phyloP scores from a whole-genome alignment of 1,140 invertebrate genomes.

The Drosophila setifemur region DNA sequence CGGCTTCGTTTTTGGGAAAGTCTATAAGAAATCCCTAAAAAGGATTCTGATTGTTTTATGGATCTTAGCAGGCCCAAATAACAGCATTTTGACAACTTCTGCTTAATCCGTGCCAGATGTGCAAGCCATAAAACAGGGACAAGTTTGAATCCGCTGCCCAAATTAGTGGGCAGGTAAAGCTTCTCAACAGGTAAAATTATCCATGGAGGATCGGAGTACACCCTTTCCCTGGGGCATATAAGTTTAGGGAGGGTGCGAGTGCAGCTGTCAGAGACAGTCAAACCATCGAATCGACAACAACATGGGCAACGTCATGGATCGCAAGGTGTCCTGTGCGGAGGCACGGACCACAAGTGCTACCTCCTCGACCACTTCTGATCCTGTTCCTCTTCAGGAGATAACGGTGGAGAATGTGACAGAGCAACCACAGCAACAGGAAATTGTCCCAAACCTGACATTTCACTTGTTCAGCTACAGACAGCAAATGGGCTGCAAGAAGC shows the following conservation, averaged over 20 bases:
- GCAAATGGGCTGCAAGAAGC: slow-evolving; percentile 50
- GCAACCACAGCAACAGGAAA: not conserved
- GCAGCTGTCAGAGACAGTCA: slow-evolving; percentile 52
- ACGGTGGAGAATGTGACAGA: not conserved
- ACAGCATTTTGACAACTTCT: slow-evolving; percentile 5
- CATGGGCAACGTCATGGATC: slow-evolving; percentile 56
- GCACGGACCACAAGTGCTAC: not conserved
- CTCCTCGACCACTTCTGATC: not conserved
- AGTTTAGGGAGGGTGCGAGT: slow-evolving; percentile 6
- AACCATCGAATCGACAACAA: slow-evolving; percentile 15
- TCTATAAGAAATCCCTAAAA: slow-evolving; percentile 11
- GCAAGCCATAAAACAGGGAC: slow-evolving; percentile 14
- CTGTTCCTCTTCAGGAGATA: not conserved
- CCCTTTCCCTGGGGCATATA: slow-evolving; percentile 29
- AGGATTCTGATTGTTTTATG: not conserved
- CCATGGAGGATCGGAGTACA: not conserved
- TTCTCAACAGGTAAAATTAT: slow-evolving; percentile 8
- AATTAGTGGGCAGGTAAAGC: slow-evolving; percentile 24
- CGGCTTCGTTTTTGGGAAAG: not conserved
- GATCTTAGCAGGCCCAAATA: slow-evolving; percentile 4
- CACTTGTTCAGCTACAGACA: slow-evolving; percentile 64
- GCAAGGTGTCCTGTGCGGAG: slow-evolving; percentile 24
- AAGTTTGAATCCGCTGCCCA: not conserved
- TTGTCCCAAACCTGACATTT: slow-evolving; percentile 23
- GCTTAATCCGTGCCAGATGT: slow-evolving; percentile 47